phyloP scores from a whole-genome alignment of 2,113 vertebrate species.

The Diphyllodes magnificus region DNA sequence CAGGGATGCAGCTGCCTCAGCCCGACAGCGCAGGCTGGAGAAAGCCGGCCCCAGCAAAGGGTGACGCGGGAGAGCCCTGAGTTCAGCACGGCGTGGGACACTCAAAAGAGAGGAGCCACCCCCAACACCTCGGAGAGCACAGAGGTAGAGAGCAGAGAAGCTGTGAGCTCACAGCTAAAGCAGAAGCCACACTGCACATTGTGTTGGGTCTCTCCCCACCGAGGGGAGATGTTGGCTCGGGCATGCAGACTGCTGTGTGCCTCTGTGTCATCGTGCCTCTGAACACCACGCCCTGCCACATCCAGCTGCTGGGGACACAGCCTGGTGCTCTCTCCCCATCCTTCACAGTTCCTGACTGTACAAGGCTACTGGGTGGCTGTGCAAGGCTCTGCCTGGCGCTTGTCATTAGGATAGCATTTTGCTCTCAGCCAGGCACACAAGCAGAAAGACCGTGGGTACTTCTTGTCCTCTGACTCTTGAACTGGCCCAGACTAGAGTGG shows the following conservation, averaged over 20 bases:
- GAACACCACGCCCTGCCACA: not conserved
- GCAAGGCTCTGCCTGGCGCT: not conserved
- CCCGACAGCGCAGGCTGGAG: not conserved
- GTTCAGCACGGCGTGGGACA: rapidly evolving
- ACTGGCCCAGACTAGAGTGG: not conserved
- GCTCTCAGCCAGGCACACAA: not conserved
- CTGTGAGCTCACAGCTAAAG: rapidly evolving
- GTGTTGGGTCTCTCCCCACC: rapidly evolving
- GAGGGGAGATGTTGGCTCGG: not conserved
- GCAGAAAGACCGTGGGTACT: not conserved
- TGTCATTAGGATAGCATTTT: not conserved
- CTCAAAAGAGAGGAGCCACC: not conserved
- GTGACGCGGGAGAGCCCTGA: rapidly evolving
- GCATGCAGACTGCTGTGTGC: rapidly evolving
- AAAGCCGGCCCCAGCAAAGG: not conserved
- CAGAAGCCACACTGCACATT: rapidly evolving
- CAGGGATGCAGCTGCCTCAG: not conserved
- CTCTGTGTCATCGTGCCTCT: not conserved
- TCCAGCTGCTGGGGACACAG: not conserved
- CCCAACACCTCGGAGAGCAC: rapidly evolving
- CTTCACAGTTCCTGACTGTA: not conserved
- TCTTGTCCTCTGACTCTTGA: not conserved
- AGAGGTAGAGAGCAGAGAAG: not conserved
- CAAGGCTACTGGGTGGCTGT: not conserved
- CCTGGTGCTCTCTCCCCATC: not conserved